Evolutionary conservation across 2,888 invertebrate species (phyloP).

Genomic region (Molorchus minor): DNA sequence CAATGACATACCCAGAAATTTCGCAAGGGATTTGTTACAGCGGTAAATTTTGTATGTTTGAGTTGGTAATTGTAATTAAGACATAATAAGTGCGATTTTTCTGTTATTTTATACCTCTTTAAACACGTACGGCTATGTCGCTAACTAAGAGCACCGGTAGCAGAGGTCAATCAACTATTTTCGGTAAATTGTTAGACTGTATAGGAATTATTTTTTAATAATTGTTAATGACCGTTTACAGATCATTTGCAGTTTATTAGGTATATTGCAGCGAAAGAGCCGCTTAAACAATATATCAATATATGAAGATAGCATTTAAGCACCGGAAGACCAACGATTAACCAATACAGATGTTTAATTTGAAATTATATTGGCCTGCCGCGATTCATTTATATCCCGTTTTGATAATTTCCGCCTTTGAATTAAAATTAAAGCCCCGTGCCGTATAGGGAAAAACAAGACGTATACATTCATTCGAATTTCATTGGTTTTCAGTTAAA

Average conservation of each 20-base stretch:
- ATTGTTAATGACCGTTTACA: not conserved
- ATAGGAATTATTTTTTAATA: not conserved
- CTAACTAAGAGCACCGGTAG: no score
- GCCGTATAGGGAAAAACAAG: not conserved
- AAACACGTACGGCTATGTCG: no score
- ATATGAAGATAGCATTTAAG: not conserved
- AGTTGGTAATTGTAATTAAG: no score
- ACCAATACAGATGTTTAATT: not conserved
- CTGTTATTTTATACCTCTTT: no score
- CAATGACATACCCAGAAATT: no score
- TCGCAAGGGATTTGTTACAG: no score
- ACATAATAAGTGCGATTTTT: no score
- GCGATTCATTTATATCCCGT: not conserved
- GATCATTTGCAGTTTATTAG: not conserved
- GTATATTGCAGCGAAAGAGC: not conserved
- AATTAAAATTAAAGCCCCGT: not conserved
- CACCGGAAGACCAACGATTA: not conserved
- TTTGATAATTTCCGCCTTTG: not conserved
- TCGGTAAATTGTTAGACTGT: not conserved
- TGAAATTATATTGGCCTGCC: not conserved
- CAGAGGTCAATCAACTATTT: not conserved
- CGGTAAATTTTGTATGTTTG: no score
- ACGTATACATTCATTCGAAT: no score
- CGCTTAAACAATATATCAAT: not conserved
- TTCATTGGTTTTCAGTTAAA: not conserved